Base-by-base conservation (phyloP, 2,113 vertebrate genomes). In the Ceratotherium simum region DNA sequence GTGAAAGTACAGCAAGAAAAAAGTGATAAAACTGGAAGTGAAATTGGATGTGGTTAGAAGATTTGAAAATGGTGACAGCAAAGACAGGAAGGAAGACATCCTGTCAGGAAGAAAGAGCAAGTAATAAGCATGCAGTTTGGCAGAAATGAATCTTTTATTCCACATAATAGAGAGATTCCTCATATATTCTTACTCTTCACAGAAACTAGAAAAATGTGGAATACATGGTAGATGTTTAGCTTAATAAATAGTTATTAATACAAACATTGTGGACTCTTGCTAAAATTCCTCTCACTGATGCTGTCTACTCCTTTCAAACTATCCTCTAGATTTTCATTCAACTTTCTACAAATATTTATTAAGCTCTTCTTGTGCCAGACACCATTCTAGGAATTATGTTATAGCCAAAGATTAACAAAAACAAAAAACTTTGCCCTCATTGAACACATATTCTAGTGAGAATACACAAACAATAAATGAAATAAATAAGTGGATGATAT, bases 51-150 rank as follows among this genome's bases (percentile, higher is more conserved):
- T 91, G 42, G 95, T 67, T 42, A 95, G 21, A 84, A 60, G 10
- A 96, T 90, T 91, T 95, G 21, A 93, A 94, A 91, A 95, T 79
- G 48, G 23, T 73, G 31, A 85, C 4, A 70, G 17, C 9, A 56
- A 84, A 86, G 48, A 62, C 13, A 42, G 29, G 39, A 73, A 92
- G n/a, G 5, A 60, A 95, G n/a, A 60, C 20, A 39, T 42, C 4
- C 42, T 76, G 27, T 29, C 9, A 51, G 17, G 13, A 90, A 64
- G 23, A 70, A 89, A 79, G 6, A 79, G 2, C 31, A 95, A 72
- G 3, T 69, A 21, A 86, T 20, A 91, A 36, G 5, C 31, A 25
- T 3, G 8, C 4, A 42, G 8, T 76, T 56, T 67, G 10, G 42
- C 2, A 85, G 23, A 96, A 92, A 76, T 9, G 29, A 58, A 6